Conservation (phyloP, 2,888 invertebrate genomes). For the Pollenia labialis region DNA sequence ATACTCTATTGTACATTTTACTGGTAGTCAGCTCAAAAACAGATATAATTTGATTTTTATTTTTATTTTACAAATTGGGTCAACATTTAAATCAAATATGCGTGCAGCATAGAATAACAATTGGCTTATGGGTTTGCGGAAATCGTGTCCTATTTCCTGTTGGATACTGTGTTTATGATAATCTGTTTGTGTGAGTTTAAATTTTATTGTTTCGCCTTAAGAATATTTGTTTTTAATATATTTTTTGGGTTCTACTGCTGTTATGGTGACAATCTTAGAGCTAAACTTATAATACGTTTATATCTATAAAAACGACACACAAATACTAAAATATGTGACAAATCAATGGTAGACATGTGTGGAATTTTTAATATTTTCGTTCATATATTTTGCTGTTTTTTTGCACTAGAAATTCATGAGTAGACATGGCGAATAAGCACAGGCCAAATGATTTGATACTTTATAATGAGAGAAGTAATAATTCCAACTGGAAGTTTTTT, state of each 20-base stretch:
- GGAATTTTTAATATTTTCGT: slow-evolving; percentile 66
- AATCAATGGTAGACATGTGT: slow-evolving; percentile 71
- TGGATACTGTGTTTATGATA: neutral
- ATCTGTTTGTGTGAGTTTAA: neutral
- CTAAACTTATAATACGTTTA: slow-evolving; percentile 27
- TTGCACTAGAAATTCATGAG: slow-evolving; percentile 1
- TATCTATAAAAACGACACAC: slow-evolving; percentile 41
- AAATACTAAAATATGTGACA: slow-evolving; percentile 74
- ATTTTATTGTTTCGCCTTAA: slow-evolving; percentile 14
- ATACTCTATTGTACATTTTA: neutral
- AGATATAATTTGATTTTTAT: neutral
- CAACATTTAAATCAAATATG: slow-evolving; percentile 35
- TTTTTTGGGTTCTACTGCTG: neutral
- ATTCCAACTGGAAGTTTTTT: neutral
- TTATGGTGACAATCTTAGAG: slow-evolving; percentile 7
- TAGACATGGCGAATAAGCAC: neutral
- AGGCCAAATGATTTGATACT: neutral
- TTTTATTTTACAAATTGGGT: slow-evolving; percentile 37
- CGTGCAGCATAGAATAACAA: slow-evolving; percentile 40
- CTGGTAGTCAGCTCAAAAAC: neutral
- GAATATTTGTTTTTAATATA: slow-evolving; percentile 27
- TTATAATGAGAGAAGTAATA: neutral
- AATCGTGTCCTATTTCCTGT: neutral
- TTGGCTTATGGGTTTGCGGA: neutral
- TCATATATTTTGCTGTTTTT: neutral